Evolutionary conservation across 2,797 vertebrate species (phyloP).

Genomic region (Tauraco hartlaubi): DNA sequence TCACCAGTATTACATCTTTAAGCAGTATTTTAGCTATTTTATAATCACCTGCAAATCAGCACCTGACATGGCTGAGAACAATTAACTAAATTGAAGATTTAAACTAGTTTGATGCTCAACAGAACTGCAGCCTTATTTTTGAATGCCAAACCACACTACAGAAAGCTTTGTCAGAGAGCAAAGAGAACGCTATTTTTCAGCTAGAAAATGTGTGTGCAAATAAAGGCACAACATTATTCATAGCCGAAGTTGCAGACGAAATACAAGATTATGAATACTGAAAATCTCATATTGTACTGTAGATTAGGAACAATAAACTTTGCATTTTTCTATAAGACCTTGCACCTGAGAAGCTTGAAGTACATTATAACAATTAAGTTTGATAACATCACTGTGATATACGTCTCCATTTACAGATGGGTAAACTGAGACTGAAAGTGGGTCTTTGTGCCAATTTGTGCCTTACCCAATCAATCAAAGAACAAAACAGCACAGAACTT

Average conservation of each 20-base stretch:
- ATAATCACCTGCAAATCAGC: conserved; percentile 6
- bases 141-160: not conserved
- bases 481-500: conserved; percentile 42
- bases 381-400: conserved; percentile 7
- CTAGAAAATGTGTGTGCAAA: not conserved
- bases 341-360: conserved; percentile 10
- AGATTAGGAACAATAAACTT: not conserved
- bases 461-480: conserved; percentile 30
- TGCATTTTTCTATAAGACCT: not conserved
- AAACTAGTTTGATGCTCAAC: not conserved
- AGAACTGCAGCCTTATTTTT: conserved; percentile 14
- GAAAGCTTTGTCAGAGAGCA: conserved; percentile 47
- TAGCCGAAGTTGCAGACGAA: not conserved
- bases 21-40: not conserved
- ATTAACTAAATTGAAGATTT: not conserved
- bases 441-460: conserved; percentile 24
- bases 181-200: conserved; percentile 16
- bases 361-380: not conserved
- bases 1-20: not conserved
- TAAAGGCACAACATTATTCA: conserved; percentile 19
- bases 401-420: conserved; percentile 3
- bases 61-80: not conserved
- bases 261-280: not conserved
- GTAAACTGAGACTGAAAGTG: conserved; percentile 26
- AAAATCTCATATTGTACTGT: not conserved